Evolutionary conservation across 2,888 invertebrate species (phyloP), one percentile per base, ranked within the genome.

Genomic region (Strigamia transsilvanica): DNA sequence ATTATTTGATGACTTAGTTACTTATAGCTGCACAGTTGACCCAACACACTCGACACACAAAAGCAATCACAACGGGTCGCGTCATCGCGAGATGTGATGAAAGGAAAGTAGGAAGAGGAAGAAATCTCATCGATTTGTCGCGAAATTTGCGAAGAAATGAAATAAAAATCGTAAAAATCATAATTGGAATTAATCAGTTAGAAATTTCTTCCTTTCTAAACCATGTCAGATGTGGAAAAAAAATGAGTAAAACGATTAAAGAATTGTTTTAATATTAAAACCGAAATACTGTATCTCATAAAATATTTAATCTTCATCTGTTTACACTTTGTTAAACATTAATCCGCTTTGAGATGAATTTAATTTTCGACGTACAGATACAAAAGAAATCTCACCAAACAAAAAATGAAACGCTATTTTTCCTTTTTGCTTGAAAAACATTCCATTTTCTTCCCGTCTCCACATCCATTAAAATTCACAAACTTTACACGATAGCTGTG

Each of bases 401-500:
- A 27, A 27, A 27, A 27, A 27, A 46, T 4, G 23, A 66, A 66
- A 66, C 23, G 61, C 12, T 66, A 46, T 13, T 46, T 66, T 21
- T 21, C 12, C 9, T 66, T 66, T 12, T 18, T 9, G 61, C 23
- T 66, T 21, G 61, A 66, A 21, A 23, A 21, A 66, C 7, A 18
- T 66, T 66, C 21, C 21, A 12, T 21, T 66, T 66, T 66, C 61
- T 66, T 66, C 3, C 61, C 21, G 23, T 66, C 23, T 66, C 61
- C 61, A 5, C 18, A 6, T 66, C 61, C 23, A 66, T 66, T 66
- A 66, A 23, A 66, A 66, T 66, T 66, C 21, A 66, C 61, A 21
- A 21, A 66, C 9, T 66, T 21, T 66, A 66, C 21, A 18, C 10
- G 10, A n/a, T n/a, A 12, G 18, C 12, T 66, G 21, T 23, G 21